Conservation (phyloP, 2,888 invertebrate genomes). For the Aphodius sticticus region DNA sequence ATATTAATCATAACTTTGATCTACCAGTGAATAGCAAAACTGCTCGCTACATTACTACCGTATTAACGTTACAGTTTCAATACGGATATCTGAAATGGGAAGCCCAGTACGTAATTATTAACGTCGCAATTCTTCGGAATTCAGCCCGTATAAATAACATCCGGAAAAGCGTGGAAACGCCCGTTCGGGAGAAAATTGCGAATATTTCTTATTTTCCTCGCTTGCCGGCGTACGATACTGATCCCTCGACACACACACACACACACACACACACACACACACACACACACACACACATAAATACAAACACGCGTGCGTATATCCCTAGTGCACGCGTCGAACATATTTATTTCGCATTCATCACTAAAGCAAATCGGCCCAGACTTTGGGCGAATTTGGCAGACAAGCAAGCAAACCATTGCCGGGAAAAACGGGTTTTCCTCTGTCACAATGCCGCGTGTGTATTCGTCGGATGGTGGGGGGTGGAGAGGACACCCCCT, state of each 20-base stretch:
- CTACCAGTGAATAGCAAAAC: neutral
- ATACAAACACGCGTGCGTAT: neutral
- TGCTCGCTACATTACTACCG: neutral
- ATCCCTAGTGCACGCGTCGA: slow-evolving; percentile 4
- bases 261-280: neutral
- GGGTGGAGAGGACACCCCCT: neutral
- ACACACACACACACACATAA: neutral
- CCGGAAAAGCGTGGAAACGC: neutral
- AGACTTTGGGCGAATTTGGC: neutral
- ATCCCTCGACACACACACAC: neutral
- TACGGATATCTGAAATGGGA: neutral
- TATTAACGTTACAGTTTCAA: neutral
- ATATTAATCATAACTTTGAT: neutral
- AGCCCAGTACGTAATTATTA: neutral
- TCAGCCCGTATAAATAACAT: too few relatives aligned
- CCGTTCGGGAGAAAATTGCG: neutral
- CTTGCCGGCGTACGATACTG: neutral
- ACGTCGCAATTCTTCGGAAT: neutral
- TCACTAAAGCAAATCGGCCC: neutral
- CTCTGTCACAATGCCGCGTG: neutral
- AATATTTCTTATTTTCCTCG: neutral
- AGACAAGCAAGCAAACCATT: neutral
- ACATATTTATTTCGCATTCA: slow-evolving; percentile 4
- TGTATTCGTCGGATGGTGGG: neutral
- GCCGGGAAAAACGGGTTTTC: neutral